Base-by-base conservation (phyloP, 2,888 invertebrate species). In the Agrotis segetum region DNA sequence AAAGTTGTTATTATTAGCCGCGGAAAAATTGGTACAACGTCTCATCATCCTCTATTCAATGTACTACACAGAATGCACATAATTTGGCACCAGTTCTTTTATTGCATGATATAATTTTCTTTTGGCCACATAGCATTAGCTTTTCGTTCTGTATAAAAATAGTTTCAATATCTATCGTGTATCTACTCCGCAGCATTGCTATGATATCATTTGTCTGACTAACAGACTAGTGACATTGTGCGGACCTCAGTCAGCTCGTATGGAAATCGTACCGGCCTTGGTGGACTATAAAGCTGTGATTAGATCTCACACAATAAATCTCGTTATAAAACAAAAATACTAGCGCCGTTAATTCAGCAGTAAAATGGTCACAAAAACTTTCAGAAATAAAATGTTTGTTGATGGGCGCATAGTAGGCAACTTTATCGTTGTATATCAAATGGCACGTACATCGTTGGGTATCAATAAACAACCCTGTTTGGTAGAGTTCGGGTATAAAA, bases 211-310 rank as follows among this genome's bases (percentile, higher is more conserved):
- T 83, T 71, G 68, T 77, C 78, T 83, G 82, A 82, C 76, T 84
- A 84, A 85, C 40, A 40, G 40, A 40, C 82, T 70, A 81, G 78
- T 87, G 88, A 85, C 87, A 86, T 83, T 83, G 84, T 78, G 72
- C 69, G 70, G 80, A 82, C 81, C 84, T 87, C 79, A 80, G 78
- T 87, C 79, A 80, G 78, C 81, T 80, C 83, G 78, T 85, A 91
- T 90, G 89, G 85, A 88, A 88, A 89, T 88, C 81, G 79, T 70
- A 85, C 71, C 71, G 87, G 67, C 90, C 90, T 90, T 89, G 87
- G 78, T 74, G 56, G 71, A 46, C 73, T 74, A 79, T 83, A 79
- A 74, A 55, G 70, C 68, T 82, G 65, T 78, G 81, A 85, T 88
- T 82, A 77, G 60, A 85, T 87, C 87, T 83, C 75, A 76, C 63